Percentiles rank a stretch among this genome's conserved stretches.
Conservation (phyloP, 2,797 vertebrate genomes). For the Kryptopterus vitreolus region DNA sequence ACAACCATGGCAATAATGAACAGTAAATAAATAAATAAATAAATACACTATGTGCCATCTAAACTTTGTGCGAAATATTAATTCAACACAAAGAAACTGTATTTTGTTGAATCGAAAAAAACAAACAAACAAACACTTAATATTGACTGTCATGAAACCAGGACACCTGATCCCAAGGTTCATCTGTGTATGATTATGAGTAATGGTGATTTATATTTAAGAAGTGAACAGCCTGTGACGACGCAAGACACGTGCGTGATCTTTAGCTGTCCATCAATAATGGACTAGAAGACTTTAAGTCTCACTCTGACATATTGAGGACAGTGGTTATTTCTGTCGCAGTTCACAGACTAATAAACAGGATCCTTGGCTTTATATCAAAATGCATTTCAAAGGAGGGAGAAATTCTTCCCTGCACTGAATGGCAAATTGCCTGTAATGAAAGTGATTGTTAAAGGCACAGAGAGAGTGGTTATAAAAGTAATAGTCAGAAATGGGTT, state of each 20-base stretch:
- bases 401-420: neutral
- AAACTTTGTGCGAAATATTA: too few species aligned
- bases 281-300: neutral
- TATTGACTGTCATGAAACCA: too few species aligned
- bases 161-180: neutral
- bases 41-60: neutral
- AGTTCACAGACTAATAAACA: neutral
- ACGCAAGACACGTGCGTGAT: neutral
- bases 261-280: neutral
- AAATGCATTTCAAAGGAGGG: neutral
- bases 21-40: neutral
- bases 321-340: neutral
- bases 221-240: neutral
- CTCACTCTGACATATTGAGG: neutral
- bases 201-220: neutral
- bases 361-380: constrained; percentile 1
- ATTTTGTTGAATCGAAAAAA: neutral
- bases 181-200: too few species aligned
- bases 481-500: neutral
- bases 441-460: neutral
- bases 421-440: neutral
- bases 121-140: too few species aligned
- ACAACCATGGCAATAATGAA: neutral
- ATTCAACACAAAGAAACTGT: neutral
- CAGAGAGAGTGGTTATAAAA: neutral